These are phyloP conservation scores for Gorsachius goisagi DNA, from an alignment of 2,113 vertebrate genomes.

Conservation along the genomic window DNA sequence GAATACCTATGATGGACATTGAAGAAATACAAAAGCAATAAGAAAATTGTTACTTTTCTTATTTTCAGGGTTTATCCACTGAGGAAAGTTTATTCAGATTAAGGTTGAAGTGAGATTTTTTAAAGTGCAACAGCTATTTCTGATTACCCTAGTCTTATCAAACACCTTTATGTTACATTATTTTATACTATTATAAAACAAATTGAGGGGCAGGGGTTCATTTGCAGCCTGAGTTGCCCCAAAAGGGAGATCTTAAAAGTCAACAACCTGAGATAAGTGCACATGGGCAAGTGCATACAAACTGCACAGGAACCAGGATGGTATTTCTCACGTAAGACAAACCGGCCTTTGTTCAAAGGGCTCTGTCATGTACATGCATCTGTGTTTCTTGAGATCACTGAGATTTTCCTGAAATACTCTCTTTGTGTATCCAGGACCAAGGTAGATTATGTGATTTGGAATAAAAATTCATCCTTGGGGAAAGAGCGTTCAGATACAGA, in stretches of 20 bases:
- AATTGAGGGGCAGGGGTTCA: background rate
- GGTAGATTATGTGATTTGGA: background rate
- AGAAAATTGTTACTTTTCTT: background rate
- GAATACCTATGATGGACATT: slow-evolving; percentile 68
- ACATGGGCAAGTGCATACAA: background rate
- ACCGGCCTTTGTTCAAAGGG: background rate
- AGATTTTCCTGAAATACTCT: background rate
- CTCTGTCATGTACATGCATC: background rate
- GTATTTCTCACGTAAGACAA: background rate
- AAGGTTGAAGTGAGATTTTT: background rate
- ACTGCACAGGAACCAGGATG: background rate
- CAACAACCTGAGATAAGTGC: background rate
- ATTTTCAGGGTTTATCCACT: background rate
- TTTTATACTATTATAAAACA: background rate
- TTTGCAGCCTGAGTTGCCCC: background rate
- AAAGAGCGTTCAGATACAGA: background rate
- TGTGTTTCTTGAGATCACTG: background rate
- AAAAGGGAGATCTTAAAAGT: background rate
- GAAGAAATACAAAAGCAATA: background rate
- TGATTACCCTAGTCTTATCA: background rate
- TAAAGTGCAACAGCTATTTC: background rate
- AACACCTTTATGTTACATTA: background rate
- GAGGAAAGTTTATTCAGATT: background rate
- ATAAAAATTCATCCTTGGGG: background rate
- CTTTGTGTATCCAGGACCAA: background rate